These are phyloP conservation scores for Caenorhabditis japonica DNA, from an alignment of 2,888 invertebrate species.

Conservation along the genomic window DNA sequence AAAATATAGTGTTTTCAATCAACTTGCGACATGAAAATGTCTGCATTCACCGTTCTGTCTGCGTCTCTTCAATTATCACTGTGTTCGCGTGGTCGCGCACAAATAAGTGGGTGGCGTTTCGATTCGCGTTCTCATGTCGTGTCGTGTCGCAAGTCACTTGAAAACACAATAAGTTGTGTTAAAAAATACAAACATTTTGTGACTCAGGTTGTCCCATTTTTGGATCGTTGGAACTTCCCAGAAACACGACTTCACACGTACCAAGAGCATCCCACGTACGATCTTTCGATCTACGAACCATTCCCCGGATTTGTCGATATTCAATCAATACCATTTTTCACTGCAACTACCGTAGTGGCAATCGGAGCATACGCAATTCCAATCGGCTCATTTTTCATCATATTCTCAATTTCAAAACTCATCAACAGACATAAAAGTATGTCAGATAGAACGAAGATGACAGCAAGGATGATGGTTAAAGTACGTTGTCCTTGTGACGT, in stretches of 20 bases:
- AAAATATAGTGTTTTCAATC: too few species aligned
- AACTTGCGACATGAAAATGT: too few species aligned
- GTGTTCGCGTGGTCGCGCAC: too few species aligned
- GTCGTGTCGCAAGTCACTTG: too few species aligned
- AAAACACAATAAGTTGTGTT: too few species aligned
- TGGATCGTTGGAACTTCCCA: slow-evolving; percentile 29
- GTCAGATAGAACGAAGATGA: slow-evolving; percentile 45
- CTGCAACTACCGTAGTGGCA: slow-evolving; percentile 25
- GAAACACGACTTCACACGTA: slow-evolving; percentile 24
- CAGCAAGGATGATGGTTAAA: slow-evolving; percentile 38
- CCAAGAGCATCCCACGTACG: slow-evolving; percentile 28
- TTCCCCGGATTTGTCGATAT: slow-evolving; percentile 39
- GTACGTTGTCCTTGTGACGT: slow-evolving; percentile 24
- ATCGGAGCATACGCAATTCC: slow-evolving; percentile 43
- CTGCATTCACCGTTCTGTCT: too few species aligned
- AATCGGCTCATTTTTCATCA: slow-evolving; percentile 36
- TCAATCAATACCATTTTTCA: slow-evolving; percentile 17
- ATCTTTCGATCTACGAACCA: slow-evolving; percentile 39
- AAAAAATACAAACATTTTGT: too few species aligned
- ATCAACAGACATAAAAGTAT: slow-evolving; percentile 34
- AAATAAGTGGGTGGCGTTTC: too few species aligned
- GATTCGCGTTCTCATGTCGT: too few species aligned
- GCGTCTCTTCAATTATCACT: too few species aligned
- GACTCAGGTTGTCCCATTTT: slow-evolving; percentile 30
- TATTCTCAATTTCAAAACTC: slow-evolving; percentile 34